Evolutionary conservation across 2,797 vertebrate genomes (phyloP).

Genomic region (Melanotaenia maccullochi): DNA sequence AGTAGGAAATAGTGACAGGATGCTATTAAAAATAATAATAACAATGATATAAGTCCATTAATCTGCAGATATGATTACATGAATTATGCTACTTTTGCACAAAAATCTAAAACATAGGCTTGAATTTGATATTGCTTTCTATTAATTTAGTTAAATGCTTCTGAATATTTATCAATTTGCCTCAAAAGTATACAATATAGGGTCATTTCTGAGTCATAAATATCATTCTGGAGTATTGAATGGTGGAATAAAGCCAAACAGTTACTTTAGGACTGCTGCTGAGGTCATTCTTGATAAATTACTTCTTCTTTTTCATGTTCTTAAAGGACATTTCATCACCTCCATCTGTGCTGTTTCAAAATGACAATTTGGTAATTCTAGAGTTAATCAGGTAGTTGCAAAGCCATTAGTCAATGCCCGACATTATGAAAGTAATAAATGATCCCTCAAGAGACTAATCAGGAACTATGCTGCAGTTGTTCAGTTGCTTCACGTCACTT

Average conservation of each 20-base stretch:
- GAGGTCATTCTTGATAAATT: conserved; percentile 11
- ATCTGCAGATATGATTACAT: background rate
- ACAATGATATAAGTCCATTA: background rate
- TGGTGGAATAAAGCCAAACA: background rate
- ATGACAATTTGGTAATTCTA: conserved; percentile 20
- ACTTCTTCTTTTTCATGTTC: conserved; percentile 4
- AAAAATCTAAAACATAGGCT: background rate
- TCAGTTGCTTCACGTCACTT: conserved; percentile 8
- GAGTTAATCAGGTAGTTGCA: conserved; percentile 37
- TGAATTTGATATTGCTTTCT: background rate
- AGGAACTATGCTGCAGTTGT: background rate
- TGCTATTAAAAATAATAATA: conserved; percentile 4
- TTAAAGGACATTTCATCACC: conserved; percentile 39
- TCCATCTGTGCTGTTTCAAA: conserved; percentile 33
- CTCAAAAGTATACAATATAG: background rate
- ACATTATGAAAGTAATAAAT: conserved; percentile 43
- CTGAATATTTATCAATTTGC: background rate
- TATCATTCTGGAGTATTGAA: background rate
- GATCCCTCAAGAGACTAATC: conserved; percentile 13
- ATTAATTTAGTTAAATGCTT: background rate
- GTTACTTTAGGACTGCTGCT: background rate
- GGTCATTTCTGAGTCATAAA: background rate
- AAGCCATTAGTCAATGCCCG: conserved; percentile 41
- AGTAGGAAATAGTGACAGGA: conserved; percentile 23
- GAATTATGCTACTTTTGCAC: background rate